These are phyloP conservation scores for Cathartes aura DNA, from an alignment of 2,113 vertebrate species.

Conservation along the genomic window DNA sequence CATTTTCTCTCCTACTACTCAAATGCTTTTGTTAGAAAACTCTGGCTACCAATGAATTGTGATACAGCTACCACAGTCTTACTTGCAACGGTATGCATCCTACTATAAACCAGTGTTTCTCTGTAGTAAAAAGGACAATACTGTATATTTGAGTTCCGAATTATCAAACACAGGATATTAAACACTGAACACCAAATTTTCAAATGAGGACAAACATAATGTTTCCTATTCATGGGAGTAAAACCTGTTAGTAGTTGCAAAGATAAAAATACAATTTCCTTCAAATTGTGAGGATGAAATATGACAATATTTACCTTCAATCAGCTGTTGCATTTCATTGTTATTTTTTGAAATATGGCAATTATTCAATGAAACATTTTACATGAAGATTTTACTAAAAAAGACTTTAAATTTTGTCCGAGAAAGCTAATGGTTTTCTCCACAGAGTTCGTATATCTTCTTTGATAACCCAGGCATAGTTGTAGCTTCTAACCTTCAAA, in stretches of 20 bases:
- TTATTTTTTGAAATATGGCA: slow-evolving; percentile 65
- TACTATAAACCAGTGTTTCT: not conserved
- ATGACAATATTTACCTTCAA: slow-evolving; percentile 38
- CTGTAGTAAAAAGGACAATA: not conserved
- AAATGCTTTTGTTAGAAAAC: slow-evolving; percentile 44
- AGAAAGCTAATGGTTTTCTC: slow-evolving; percentile 52
- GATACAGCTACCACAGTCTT: not conserved
- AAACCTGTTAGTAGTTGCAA: not conserved
- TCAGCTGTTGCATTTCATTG: slow-evolving; percentile 46
- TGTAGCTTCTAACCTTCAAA: slow-evolving; percentile 43
- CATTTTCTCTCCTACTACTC: slow-evolving; percentile 37
- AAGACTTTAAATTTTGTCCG: slow-evolving; percentile 40
- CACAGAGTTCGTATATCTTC: slow-evolving; percentile 9
- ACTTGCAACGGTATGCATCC: not conserved
- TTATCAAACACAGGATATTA: not conserved
- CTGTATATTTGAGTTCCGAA: not conserved
- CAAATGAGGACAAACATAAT: not conserved
- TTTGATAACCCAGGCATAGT: slow-evolving; percentile 46
- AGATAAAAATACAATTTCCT: not conserved
- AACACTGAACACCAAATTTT: not conserved
- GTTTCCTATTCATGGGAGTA: not conserved
- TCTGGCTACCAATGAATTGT: slow-evolving; percentile 65
- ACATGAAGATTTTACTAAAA: slow-evolving; percentile 48
- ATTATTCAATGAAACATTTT: slow-evolving; percentile 69
- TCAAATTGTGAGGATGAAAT: slow-evolving; percentile 13